A percentile compares a stretch with the other conserved stretches of the same genome.
Evolutionary conservation across 2,113 vertebrate genomes (phyloP).

Genomic region (Protobothrops mucrosquamatus): DNA sequence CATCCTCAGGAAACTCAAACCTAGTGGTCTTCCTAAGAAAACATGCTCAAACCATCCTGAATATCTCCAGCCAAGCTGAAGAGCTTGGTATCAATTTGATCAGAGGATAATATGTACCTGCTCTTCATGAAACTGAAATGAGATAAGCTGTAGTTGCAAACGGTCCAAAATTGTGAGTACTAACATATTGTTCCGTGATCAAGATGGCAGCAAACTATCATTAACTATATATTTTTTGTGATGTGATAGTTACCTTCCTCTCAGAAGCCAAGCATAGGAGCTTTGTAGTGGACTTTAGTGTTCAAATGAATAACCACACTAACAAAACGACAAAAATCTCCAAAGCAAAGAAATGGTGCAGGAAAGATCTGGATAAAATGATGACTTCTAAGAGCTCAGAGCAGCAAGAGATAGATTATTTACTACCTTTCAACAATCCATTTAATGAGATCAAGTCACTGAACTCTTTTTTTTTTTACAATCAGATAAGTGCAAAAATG

Average conservation of each 20-base stretch:
- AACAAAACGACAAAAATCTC: not conserved
- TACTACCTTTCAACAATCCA: not conserved
- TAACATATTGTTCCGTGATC: not conserved
- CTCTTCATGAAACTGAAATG: rapidly evolving
- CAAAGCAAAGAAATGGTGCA: not conserved
- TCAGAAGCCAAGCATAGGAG: not conserved
- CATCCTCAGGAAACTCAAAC: rapidly evolving
- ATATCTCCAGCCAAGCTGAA: not conserved
- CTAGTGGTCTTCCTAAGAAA: not conserved
- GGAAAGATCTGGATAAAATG: not conserved
- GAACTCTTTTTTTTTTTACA: not conserved
- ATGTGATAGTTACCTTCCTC: not conserved
- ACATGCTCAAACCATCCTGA: not conserved
- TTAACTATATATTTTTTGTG: not conserved
- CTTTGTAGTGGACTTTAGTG: not conserved
- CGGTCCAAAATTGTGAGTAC: not conserved
- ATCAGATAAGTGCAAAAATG: not conserved
- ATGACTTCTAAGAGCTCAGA: not conserved
- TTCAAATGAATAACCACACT: not conserved
- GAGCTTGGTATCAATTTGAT: rapidly evolving
- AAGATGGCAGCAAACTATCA: not conserved
- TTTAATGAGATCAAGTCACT: not conserved
- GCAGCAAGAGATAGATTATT: not conserved
- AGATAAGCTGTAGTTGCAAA: not conserved
- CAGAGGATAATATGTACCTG: not conserved